Evolutionary conservation across 2,888 invertebrate species (phyloP).

Genomic region (Megamerina dolium): DNA sequence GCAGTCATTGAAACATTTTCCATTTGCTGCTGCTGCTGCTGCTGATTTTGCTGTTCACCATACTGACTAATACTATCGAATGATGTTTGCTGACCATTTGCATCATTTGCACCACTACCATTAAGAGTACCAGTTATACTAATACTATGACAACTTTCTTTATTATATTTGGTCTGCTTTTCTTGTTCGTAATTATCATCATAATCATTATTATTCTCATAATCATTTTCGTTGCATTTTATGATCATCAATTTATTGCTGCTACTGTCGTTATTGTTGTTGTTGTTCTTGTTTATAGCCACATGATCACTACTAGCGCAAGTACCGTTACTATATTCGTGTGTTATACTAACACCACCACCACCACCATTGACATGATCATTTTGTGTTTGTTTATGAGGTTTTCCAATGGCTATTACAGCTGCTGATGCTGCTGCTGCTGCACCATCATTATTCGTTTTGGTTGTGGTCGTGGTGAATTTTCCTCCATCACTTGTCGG

Average conservation of each 20-base stretch:
- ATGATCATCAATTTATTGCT: constrained; percentile 10
- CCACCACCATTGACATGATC: constrained; percentile 1
- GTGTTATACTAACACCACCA: constrained; percentile 12
- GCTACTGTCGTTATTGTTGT: constrained; percentile 5
- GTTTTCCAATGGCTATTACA: constrained; percentile 6
- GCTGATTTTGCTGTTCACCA: constrained; percentile 3
- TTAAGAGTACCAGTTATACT: constrained; percentile 1
- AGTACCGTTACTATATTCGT: background rate
- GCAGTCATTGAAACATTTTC: constrained; percentile 20
- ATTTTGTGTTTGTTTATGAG: background rate
- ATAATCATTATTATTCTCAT: background rate
- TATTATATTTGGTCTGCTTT: background rate
- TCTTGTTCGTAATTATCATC: constrained; percentile 2
- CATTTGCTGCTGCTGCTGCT: constrained; percentile 10
- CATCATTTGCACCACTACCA: constrained; percentile 1
- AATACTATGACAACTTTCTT: constrained; percentile 5
- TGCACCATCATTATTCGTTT: background rate
- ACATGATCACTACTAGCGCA: background rate
- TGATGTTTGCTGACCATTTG: constrained; percentile 1
- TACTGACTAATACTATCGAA: constrained; percentile 13
- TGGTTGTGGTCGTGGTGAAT: constrained; percentile 6
- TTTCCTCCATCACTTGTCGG: constrained; percentile 18
- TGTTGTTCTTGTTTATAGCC: background rate
- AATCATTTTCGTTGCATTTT: constrained; percentile 12
- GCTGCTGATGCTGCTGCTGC: background rate